phyloP scores from a whole-genome alignment of 2,888 invertebrate genomes.

The Drosophila mercatorum region DNA sequence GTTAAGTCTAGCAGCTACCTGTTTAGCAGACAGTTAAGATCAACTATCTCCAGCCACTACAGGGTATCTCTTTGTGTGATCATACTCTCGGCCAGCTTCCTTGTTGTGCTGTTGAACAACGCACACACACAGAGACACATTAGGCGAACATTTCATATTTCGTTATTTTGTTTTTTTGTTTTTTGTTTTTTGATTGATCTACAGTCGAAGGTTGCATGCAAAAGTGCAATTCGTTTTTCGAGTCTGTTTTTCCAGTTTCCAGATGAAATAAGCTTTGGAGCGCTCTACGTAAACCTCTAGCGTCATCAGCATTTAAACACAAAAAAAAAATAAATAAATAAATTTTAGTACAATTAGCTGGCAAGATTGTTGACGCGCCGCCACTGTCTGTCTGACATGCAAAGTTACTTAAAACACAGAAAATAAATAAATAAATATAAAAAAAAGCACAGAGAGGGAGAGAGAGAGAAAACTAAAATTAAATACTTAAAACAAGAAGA shows the following conservation, averaged over 20 bases:
- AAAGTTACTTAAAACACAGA: slow-evolving; percentile 73
- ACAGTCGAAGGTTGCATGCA: slow-evolving; percentile 78
- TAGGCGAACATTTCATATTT: slow-evolving; percentile 37
- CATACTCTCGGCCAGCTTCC: slow-evolving; percentile 3
- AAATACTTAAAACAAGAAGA: slow-evolving; percentile 50
- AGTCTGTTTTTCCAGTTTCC: slow-evolving; percentile 58
- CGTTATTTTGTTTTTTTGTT: slow-evolving; percentile 20
- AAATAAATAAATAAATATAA: slow-evolving; percentile 22
- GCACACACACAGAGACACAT: neutral
- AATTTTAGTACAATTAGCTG: slow-evolving; percentile 75
- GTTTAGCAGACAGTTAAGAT: neutral
- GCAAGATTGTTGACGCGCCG: slow-evolving; percentile 68
- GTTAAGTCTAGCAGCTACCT: neutral
- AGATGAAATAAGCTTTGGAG: slow-evolving; percentile 48
- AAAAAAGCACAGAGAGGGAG: slow-evolving; percentile 6
- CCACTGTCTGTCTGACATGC: slow-evolving; percentile 64
- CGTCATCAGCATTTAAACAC: slow-evolving; percentile 52
- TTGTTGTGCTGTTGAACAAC: slow-evolving; percentile 22
- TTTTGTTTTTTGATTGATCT: slow-evolving; percentile 74
- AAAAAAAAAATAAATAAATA: slow-evolving; percentile 53
- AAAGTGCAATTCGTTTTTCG: slow-evolving; percentile 72
- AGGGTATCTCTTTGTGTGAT: slow-evolving; percentile 6
- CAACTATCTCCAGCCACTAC: neutral
- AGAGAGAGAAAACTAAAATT: slow-evolving; percentile 25
- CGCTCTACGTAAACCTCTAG: slow-evolving; percentile 28